Conservation (phyloP, 2,113 vertebrate species). For the Ceratotherium simum region DNA sequence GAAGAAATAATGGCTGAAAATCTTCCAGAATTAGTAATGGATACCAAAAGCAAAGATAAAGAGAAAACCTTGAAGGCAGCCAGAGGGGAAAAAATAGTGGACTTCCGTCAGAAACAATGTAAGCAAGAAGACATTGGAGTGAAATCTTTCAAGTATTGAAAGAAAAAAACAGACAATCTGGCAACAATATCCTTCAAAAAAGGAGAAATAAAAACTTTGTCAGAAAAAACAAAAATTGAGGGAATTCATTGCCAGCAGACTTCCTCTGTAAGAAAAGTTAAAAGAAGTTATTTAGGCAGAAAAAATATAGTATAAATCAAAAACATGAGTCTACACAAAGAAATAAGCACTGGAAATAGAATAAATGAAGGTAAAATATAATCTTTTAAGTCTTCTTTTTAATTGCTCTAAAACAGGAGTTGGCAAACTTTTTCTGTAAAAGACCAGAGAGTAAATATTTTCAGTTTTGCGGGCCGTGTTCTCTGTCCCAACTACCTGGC, state of each 20-base stretch:
- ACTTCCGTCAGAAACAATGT: neutral
- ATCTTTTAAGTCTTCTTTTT: neutral
- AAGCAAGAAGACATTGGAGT: neutral
- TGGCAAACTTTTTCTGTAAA: too few relatives aligned
- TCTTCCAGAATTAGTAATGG: neutral
- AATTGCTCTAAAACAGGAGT: neutral
- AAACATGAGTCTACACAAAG: neutral
- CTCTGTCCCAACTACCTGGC: neutral
- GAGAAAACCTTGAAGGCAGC: neutral
- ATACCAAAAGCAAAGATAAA: neutral
- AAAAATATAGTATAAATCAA: neutral
- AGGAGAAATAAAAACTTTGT: neutral
- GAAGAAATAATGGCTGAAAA: neutral
- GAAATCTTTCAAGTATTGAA: neutral
- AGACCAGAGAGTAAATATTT: too few relatives aligned
- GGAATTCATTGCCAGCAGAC: neutral
- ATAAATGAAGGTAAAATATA: neutral
- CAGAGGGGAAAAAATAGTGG: neutral
- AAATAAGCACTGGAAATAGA: neutral
- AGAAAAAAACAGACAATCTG: neutral
- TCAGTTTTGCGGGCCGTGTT: neutral
- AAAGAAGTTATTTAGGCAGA: neutral
- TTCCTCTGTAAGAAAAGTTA: neutral
- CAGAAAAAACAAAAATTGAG: neutral
- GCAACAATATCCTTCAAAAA: neutral